Evolutionary conservation across 1,140 invertebrate species (phyloP).

Genomic region (Eurosta solidaginis): DNA sequence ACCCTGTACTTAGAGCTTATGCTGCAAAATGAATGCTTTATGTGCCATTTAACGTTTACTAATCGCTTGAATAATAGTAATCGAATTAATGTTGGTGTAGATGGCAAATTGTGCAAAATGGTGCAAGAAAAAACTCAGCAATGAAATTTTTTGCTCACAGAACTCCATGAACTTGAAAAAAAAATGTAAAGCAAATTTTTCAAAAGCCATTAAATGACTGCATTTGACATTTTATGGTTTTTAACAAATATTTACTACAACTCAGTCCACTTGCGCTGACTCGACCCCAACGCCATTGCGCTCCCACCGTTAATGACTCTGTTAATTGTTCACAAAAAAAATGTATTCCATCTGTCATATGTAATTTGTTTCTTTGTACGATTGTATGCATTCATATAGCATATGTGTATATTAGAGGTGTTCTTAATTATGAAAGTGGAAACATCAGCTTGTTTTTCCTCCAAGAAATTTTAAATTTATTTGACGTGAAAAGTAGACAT

Average conservation of each 20-base stretch:
- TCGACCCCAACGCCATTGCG: background rate
- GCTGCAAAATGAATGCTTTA: background rate
- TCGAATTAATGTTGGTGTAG: background rate
- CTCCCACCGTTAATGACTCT: constrained; percentile 4
- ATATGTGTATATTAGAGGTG: background rate
- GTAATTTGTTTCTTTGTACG: constrained; percentile 4
- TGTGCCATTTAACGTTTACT: background rate
- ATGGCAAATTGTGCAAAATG: background rate
- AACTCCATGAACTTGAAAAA: too few species aligned
- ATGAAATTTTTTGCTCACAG: background rate
- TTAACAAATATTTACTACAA: background rate
- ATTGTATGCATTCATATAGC: background rate
- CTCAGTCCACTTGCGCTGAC: background rate
- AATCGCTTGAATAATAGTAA: background rate
- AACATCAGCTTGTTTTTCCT: too few species aligned
- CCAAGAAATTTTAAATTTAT: too few species aligned
- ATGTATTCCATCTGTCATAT: constrained; percentile 13
- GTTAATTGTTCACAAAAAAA: background rate
- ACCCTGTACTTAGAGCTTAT: background rate
- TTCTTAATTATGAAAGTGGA: too few species aligned
- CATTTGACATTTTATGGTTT: background rate
- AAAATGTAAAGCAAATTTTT: too few species aligned
- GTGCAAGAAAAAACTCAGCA: background rate
- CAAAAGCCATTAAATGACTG: background rate
- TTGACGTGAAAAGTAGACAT: too few species aligned